Evolutionary conservation across 2,797 vertebrate genomes (phyloP).

Genomic region (Lindbergichthys nudifrons): DNA sequence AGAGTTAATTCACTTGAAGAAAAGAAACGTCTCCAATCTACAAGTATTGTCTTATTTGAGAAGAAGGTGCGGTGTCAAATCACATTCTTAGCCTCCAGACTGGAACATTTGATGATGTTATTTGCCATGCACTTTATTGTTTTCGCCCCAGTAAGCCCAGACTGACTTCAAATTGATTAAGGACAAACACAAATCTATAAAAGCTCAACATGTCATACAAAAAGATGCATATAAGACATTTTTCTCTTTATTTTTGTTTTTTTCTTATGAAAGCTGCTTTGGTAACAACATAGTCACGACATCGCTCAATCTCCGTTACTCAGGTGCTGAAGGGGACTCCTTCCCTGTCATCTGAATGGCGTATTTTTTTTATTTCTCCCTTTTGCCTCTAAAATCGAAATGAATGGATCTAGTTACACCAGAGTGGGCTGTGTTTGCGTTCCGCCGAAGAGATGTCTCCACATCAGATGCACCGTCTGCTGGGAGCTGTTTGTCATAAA

Average conservation of each 20-base stretch:
- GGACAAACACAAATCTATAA: constrained; percentile 93
- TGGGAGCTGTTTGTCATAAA: constrained; percentile 92
- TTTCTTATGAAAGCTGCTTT: constrained; percentile 96
- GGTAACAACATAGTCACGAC: constrained; percentile 98
- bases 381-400: constrained; percentile 80
- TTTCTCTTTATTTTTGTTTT: constrained; percentile 83
- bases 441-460: constrained; percentile 63
- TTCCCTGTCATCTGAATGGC: constrained; percentile 74
- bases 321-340: constrained; percentile 86
- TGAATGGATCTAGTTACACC: constrained; percentile 83
- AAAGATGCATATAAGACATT: constrained; percentile 99
- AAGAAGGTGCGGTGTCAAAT: constrained; percentile 50
- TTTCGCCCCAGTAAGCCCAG: constrained; percentile 78
- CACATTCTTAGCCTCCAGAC: constrained; percentile 50
- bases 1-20: constrained; percentile 38
- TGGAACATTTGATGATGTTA: constrained; percentile 49
- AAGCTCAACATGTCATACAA: constrained; percentile 98
- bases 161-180: constrained; percentile 86
- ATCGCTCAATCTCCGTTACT: constrained; percentile 88
- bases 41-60: constrained; percentile 30
- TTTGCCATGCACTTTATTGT: constrained; percentile 75
- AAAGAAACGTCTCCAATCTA: constrained; percentile 29
- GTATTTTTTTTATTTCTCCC: constrained; percentile 44
- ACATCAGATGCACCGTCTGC: constrained; percentile 83
- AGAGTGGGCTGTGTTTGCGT: constrained; percentile 78